Conservation (phyloP, 2,888 invertebrate species). For the Caenorhabditis sp. region DNA sequence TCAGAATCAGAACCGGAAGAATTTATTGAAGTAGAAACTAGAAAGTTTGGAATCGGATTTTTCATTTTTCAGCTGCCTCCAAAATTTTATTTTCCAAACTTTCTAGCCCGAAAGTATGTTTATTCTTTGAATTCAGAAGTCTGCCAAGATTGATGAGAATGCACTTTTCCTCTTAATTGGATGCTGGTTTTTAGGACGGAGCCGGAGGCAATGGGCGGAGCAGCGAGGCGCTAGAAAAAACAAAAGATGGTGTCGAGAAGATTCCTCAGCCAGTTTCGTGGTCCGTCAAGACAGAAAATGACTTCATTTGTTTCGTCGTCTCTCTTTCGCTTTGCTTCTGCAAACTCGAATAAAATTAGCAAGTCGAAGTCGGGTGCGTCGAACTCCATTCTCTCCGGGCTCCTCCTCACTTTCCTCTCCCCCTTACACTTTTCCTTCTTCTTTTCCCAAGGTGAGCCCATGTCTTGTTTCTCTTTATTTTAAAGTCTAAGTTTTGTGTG, state of each 20-base stretch:
- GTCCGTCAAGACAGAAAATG: slow-evolving; percentile 50
- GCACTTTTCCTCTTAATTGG: slow-evolving; percentile 27
- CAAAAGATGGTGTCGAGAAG: slow-evolving; percentile 32
- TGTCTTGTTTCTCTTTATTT: too few relatives aligned
- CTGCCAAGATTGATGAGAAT: neutral
- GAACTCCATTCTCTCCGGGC: slow-evolving; percentile 41
- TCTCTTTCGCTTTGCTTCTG: slow-evolving; percentile 39
- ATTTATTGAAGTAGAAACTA: slow-evolving; percentile 7
- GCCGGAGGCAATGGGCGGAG: neutral
- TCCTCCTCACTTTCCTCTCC: neutral
- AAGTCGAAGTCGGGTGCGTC: slow-evolving; percentile 43
- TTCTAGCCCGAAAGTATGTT: neutral
- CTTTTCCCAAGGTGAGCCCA: neutral
- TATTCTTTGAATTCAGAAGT: too few relatives aligned
- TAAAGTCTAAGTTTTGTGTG: too few relatives aligned
- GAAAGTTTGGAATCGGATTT: neutral
- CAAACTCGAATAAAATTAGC: slow-evolving; percentile 55
- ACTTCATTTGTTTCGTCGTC: slow-evolving; percentile 46
- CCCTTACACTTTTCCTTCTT: slow-evolving; percentile 6
- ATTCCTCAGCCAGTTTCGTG: slow-evolving; percentile 50
- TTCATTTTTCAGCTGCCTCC: neutral
- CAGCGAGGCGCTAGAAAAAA: slow-evolving; percentile 3
- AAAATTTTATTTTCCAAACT: neutral
- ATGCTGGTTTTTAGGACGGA: slow-evolving; percentile 21
- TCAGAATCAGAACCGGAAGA: neutral